Evolutionary conservation across 2,888 invertebrate species (phyloP).

Genomic region (Chloromyia formosa): DNA sequence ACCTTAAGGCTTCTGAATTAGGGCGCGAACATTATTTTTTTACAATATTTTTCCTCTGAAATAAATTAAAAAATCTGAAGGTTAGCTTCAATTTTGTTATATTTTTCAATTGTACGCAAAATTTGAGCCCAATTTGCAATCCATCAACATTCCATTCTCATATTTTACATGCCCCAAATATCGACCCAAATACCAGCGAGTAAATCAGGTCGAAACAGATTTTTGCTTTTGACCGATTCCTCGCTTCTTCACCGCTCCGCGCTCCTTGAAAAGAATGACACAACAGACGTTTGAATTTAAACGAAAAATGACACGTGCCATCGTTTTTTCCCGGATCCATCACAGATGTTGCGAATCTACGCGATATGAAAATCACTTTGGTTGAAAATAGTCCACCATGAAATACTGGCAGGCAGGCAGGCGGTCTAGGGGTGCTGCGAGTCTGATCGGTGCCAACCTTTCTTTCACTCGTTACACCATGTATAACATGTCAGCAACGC

Average conservation of each 20-base stretch:
- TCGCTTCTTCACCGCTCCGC: not conserved
- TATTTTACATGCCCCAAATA: constrained; percentile 7
- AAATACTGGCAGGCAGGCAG: no score
- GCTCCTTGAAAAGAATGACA: no score
- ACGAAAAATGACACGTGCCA: constrained; percentile 37
- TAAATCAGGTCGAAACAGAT: constrained; percentile 34
- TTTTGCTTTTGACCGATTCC: not conserved
- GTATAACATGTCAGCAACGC: not conserved
- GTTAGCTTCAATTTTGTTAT: no score
- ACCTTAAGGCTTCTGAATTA: no score
- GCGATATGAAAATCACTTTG: constrained; percentile 34
- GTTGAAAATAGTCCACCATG: constrained; percentile 19
- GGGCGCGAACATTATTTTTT: no score
- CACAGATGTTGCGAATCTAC: constrained; percentile 41
- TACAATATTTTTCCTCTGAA: no score
- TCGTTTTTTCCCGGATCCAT: not conserved
- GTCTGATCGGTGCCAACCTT: constrained; percentile 1
- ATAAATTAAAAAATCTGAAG: no score
- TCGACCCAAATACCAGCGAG: not conserved
- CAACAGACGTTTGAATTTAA: constrained; percentile 10
- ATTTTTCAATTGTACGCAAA: no score
- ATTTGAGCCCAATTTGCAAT: no score
- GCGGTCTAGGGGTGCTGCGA: not conserved
- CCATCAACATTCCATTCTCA: constrained; percentile 7
- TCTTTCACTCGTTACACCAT: not conserved